Evolutionary conservation across 1,140 invertebrate genomes (phyloP).

Genomic region (Meloidogyne hapla): DNA sequence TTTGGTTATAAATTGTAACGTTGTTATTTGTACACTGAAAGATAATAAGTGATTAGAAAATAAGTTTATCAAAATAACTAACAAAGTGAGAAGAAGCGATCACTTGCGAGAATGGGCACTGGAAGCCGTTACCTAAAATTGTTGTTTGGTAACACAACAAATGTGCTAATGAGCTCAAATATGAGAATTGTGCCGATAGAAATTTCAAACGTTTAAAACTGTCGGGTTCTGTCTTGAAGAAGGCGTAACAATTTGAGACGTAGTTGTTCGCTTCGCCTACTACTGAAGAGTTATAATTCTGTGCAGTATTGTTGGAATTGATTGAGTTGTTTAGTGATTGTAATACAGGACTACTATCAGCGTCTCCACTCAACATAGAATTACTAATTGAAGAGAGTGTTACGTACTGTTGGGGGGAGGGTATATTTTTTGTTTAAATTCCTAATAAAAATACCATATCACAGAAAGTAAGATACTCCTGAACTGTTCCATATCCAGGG

Average conservation of each 20-base stretch:
- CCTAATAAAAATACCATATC: not conserved
- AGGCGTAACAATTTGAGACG: not conserved
- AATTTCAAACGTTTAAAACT: not conserved
- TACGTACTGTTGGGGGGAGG: not conserved
- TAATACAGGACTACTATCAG: not conserved
- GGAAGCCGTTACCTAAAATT: not conserved
- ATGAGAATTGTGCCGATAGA: not conserved
- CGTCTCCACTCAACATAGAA: not conserved
- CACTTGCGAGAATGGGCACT: not conserved
- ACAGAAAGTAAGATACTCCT: not conserved
- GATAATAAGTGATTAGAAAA: not conserved
- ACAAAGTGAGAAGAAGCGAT: not conserved
- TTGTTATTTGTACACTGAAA: constrained; percentile 1
- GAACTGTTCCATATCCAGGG: not conserved
- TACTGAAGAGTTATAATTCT: not conserved
- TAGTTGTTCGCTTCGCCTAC: not conserved
- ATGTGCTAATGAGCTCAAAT: not conserved
- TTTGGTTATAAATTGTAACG: not conserved
- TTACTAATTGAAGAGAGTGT: not conserved
- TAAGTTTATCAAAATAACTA: not conserved
- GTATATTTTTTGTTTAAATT: not conserved
- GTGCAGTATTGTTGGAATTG: not conserved
- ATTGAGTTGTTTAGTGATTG: not conserved
- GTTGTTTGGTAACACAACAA: not conserved
- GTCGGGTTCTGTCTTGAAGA: not conserved